Base-by-base conservation (phyloP, 2,888 invertebrate species). In the Phragmatobia fuliginosa region DNA sequence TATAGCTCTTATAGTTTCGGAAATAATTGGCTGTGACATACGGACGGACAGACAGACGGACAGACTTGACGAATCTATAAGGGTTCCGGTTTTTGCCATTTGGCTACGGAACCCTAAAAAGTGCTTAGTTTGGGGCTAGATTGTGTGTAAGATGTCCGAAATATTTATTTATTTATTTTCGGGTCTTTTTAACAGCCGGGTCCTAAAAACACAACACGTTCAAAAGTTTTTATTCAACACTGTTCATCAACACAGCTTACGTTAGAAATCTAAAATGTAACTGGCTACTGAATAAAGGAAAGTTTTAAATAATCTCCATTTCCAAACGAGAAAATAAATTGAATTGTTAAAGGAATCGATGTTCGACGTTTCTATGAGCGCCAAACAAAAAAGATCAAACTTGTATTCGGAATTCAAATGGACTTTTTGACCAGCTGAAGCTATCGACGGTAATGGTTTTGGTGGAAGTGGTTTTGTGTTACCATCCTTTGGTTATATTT, bases 281-380 rank as follows among this genome's bases (percentile, higher is more conserved):
- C n/a, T 63, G 33, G 45, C 52, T 66, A 52, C 62, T 45, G 58
- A 49, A 59, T 62, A 45, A 62, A 59, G 59, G n/a, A 62, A 70
- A 70, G 45, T 66, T 72, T 76, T 72, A 72, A 76, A 77, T 71
- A 72, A 66, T 68, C 64, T 38, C 65, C 33, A 70, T 61, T 69
- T 70, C 41, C 62, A 64, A 68, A 78, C 77, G 71, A 58, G 73
- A 74, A 82, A 79, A 75, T 75, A 83, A 79, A 82, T 82, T 83
- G 77, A 82, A 82, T 82, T 70, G 73, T 73, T 70, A 77, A 77
- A 67, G 58, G 65, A 73, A 76, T 70, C 32, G 76, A 75, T 68
- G 66, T 73, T 62, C 70, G 70, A 72, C 72, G 72, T 80, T 74
- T 75, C 71, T 66, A 72, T 78, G 66, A 70, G 62, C 62, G 65